Base-by-base conservation (phyloP, 2,113 vertebrate genomes). In the Ptilorrhoa leucosticta region DNA sequence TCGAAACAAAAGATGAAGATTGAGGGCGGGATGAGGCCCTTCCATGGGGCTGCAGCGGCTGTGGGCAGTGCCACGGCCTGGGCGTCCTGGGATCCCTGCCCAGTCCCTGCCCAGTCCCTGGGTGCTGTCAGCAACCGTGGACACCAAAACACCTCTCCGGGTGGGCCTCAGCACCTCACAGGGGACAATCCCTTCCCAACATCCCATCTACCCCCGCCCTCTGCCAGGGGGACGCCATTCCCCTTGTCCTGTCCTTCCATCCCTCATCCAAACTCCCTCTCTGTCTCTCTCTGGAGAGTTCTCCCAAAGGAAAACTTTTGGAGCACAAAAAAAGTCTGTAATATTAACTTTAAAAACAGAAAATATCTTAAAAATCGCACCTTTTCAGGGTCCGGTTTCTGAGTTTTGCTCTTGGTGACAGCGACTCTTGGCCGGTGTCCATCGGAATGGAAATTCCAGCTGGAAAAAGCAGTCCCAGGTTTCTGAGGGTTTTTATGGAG, bases 391-490 rank as follows among this genome's bases (percentile, higher is more conserved):
- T 16, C 4, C 0, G 1, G 10, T n/a, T 64, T 40, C 0, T 22
- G 64, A 54, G 83, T 31, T 82, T 37, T 64, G 83, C 54, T 37
- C 11, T 58, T 16, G 51, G 22, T 71, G 33, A 3, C 31, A 35
- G 8, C 1, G 0, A 24, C 54, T 33, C 54, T 39, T 33, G 1
- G 1, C 39, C 0, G 13, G 5, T 4, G 11, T 5, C 45, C 37
- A 4, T 27, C 0, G 0, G 63, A 40, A 69, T 30, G 20, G 22
- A 44, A 57, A 39, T 48, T 47, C 45, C n/a, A 19, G 39, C 1
- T 16, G 28, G 57, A 16, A 53, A 24, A 54, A 35, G 6, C 92
- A 40, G 16, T 0, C 13, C 64, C 17, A 17, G 72, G 16, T 30
- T 75, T 21, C 3, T 2, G 39, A 50, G 53, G 61, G 44, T 18